Percentiles rank a stretch among this genome's conserved stretches.
Conservation (phyloP, 2,113 vertebrate genomes). For the Empidonax traillii region DNA sequence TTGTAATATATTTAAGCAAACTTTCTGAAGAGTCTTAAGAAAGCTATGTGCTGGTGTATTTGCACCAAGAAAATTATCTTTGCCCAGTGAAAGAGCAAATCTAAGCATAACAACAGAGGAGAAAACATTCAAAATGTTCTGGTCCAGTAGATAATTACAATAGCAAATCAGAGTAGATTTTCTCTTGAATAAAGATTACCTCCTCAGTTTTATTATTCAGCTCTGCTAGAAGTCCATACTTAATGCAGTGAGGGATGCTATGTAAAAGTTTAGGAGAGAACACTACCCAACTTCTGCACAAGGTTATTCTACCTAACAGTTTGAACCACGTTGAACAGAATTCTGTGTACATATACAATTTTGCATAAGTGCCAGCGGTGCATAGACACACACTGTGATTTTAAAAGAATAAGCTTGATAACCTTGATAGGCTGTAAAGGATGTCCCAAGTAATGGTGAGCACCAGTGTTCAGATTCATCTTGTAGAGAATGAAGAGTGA, state of each 20-base stretch:
- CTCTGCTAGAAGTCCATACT: background rate
- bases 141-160: background rate
- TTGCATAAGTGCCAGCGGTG: background rate
- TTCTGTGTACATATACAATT: background rate
- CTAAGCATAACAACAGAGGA: background rate
- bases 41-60: background rate
- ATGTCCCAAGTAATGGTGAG: fast-evolving
- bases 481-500: background rate
- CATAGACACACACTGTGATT: background rate
- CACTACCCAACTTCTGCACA: background rate
- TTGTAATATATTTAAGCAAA: background rate
- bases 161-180: background rate
- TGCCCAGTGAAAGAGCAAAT: background rate
- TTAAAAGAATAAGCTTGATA: background rate
- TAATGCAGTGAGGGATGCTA: background rate
- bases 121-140: background rate
- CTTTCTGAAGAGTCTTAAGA: background rate
- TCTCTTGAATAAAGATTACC: background rate
- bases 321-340: background rate
- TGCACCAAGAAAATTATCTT: background rate
- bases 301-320: background rate
- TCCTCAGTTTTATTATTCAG: background rate
- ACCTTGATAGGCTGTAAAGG: background rate
- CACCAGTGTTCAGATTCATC: background rate
- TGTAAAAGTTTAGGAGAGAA: background rate